Evolutionary conservation across 2,797 vertebrate species (phyloP).

Genomic region (Labroides dimidiatus): DNA sequence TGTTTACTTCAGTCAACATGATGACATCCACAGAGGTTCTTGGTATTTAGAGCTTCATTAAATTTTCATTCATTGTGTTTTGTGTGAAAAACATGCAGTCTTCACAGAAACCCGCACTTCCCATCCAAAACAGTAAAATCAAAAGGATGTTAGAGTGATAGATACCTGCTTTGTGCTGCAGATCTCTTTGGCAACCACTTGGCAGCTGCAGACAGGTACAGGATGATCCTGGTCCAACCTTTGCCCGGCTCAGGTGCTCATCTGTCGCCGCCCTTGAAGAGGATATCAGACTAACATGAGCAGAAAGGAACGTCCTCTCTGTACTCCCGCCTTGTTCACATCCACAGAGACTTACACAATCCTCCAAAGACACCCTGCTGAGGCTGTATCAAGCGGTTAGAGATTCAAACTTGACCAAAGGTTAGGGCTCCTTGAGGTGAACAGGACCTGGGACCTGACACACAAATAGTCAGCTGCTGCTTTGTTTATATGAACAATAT

Average conservation of each 20-base stretch:
- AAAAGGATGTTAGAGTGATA: fast-evolving
- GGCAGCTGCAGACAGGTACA: slow-evolving; percentile 17
- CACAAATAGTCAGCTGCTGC: neutral
- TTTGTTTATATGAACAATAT: slow-evolving; percentile 28
- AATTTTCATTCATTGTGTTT: neutral
- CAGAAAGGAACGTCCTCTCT: neutral
- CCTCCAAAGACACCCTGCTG: slow-evolving; percentile 9
- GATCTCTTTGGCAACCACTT: slow-evolving; percentile 39
- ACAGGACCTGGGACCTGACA: slow-evolving; percentile 29
- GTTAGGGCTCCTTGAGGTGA: slow-evolving; percentile 35
- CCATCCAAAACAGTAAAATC: neutral
- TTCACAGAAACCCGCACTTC: too few species aligned
- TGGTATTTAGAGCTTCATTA: neutral
- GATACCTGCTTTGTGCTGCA: slow-evolving; percentile 58
- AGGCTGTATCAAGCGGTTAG: slow-evolving; percentile 24
- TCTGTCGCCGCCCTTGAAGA: slow-evolving; percentile 15
- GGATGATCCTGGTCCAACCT: slow-evolving; percentile 28
- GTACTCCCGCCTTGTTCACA: slow-evolving; percentile 9
- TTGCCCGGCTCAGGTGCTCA: slow-evolving; percentile 16
- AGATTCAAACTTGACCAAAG: slow-evolving; percentile 47
- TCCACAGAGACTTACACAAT: slow-evolving; percentile 43
- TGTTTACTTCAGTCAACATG: neutral
- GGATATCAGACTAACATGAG: slow-evolving; percentile 17
- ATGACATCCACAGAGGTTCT: neutral
- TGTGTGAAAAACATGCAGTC: neutral